phyloP scores from a whole-genome alignment of 2,888 invertebrate genomes.

The Platypus cylindrus region DNA sequence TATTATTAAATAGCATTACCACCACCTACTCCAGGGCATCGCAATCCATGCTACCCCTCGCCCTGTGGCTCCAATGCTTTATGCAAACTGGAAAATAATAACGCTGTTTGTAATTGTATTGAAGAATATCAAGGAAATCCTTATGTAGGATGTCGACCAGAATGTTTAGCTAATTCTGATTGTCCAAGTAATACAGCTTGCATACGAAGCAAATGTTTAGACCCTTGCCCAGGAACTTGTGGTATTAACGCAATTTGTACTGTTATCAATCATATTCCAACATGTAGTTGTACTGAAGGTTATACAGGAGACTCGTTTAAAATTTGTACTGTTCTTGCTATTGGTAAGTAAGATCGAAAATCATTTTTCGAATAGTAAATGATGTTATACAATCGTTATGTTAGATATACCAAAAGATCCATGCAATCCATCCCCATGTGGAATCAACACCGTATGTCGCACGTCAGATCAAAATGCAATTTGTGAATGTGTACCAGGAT shows the following conservation, averaged over 20 bases:
- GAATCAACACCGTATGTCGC: slow-evolving; percentile 61
- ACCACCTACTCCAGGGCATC: slow-evolving; percentile 33
- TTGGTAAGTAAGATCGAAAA: slow-evolving; percentile 8
- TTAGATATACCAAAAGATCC: slow-evolving; percentile 32
- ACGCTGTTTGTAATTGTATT: slow-evolving; percentile 62
- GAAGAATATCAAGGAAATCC: slow-evolving; percentile 64
- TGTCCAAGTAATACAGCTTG: slow-evolving; percentile 73
- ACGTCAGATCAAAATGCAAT: slow-evolving; percentile 42
- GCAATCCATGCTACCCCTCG: slow-evolving; percentile 61
- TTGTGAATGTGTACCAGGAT: slow-evolving; percentile 66
- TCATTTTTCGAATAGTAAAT: no score
- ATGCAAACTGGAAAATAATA: slow-evolving; percentile 56
- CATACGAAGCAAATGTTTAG: slow-evolving; percentile 68
- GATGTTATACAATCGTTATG: no score
- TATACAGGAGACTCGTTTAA: slow-evolving; percentile 44
- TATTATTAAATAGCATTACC: slow-evolving; percentile 27
- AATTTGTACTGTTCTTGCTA: slow-evolving; percentile 33
- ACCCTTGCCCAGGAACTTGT: slow-evolving; percentile 74
- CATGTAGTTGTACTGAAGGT: slow-evolving; percentile 44
- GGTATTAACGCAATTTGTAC: slow-evolving; percentile 71
- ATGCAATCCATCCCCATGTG: slow-evolving; percentile 55
- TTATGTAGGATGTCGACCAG: slow-evolving; percentile 64
- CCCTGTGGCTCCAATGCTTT: slow-evolving; percentile 73
- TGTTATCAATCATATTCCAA: slow-evolving; percentile 53
- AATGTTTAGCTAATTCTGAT: slow-evolving; percentile 75